Percentiles rank a stretch among this genome's conserved stretches.
These are phyloP conservation scores for Chaunax sp. DNA, from an alignment of 2,797 vertebrate species.

Conservation along the genomic window DNA sequence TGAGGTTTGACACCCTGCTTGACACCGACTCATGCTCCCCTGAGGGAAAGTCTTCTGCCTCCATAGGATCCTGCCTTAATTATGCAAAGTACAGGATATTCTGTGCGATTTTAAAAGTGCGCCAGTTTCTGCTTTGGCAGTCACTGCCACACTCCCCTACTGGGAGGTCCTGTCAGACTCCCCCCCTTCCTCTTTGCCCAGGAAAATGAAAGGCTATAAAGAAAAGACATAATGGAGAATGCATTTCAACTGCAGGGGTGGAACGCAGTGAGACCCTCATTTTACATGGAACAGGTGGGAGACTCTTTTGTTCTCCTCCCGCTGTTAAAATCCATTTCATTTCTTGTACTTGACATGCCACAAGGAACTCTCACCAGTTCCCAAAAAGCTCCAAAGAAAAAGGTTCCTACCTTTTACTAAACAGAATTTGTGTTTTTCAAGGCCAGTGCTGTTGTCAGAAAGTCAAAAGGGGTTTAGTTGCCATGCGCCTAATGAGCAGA, in stretches of 20 bases:
- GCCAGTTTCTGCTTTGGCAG: slow-evolving; percentile 82
- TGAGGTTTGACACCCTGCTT: slow-evolving; percentile 79
- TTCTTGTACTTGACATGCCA: slow-evolving; percentile 83
- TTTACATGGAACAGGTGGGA: slow-evolving; percentile 88
- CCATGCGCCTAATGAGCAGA: slow-evolving; percentile 70
- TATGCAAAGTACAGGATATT: slow-evolving; percentile 87
- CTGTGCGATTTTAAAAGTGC: slow-evolving; percentile 83
- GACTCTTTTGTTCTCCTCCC: slow-evolving; percentile 86
- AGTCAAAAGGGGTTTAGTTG: slow-evolving; percentile 72
- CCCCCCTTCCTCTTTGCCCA: slow-evolving; percentile 76
- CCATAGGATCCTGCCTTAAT: slow-evolving; percentile 85
- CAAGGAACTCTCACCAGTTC: slow-evolving; percentile 77
- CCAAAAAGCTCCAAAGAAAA: slow-evolving; percentile 73
- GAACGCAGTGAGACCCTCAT: slow-evolving; percentile 82
- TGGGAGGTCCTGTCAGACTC: slow-evolving; percentile 83
- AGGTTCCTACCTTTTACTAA: slow-evolving; percentile 70
- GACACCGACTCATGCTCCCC: slow-evolving; percentile 79
- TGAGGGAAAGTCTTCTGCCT: slow-evolving; percentile 76
- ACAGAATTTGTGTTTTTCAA: slow-evolving; percentile 68
- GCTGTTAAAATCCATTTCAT: slow-evolving; percentile 88
- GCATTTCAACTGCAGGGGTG: slow-evolving; percentile 84
- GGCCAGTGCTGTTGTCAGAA: slow-evolving; percentile 65
- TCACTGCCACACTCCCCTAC: slow-evolving; percentile 81
- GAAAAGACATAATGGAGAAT: slow-evolving; percentile 86
- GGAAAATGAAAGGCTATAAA: slow-evolving; percentile 86